Evolutionary conservation across 2,888 invertebrate species (phyloP).

Genomic region (Acanthopleura granulata): DNA sequence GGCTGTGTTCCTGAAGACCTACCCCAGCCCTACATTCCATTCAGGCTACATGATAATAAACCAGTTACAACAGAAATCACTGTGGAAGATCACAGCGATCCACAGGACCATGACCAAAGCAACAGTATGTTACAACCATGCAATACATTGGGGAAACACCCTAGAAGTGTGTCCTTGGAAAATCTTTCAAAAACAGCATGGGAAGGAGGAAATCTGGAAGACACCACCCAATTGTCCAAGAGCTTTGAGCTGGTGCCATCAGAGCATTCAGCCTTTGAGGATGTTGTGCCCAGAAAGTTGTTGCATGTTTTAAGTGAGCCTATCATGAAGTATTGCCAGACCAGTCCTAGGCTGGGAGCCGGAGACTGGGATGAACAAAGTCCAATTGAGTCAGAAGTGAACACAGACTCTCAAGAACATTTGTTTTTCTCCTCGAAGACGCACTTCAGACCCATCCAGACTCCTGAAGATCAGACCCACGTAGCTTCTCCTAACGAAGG

Average conservation of each 20-base stretch:
- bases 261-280: conserved; percentile 57
- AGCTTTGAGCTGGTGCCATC: conserved; percentile 56
- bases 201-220: neutral
- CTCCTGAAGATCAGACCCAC: conserved; percentile 31
- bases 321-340: conserved; percentile 31
- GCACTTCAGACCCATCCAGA: conserved; percentile 85
- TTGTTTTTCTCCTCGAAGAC: conserved; percentile 83
- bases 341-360: conserved; percentile 27
- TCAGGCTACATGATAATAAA: neutral
- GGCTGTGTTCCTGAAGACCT: neutral
- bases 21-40: conserved; percentile 7
- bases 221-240: conserved; percentile 30
- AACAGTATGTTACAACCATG: neutral
- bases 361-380: conserved; percentile 26
- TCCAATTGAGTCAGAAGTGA: conserved; percentile 21
- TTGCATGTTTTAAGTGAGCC: conserved; percentile 57
- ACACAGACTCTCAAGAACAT: conserved; percentile 75
- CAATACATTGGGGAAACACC: neutral
- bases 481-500: conserved; percentile 31
- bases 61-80: neutral
- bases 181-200: neutral
- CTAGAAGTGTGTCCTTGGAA: conserved; percentile 13
- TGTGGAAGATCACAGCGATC: neutral
- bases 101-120: neutral
- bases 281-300: conserved; percentile 47